Evolutionary conservation across 2,888 invertebrate genomes (phyloP), one percentile per base, ranked within the genome.

Genomic region (Hydriomena furcata): DNA sequence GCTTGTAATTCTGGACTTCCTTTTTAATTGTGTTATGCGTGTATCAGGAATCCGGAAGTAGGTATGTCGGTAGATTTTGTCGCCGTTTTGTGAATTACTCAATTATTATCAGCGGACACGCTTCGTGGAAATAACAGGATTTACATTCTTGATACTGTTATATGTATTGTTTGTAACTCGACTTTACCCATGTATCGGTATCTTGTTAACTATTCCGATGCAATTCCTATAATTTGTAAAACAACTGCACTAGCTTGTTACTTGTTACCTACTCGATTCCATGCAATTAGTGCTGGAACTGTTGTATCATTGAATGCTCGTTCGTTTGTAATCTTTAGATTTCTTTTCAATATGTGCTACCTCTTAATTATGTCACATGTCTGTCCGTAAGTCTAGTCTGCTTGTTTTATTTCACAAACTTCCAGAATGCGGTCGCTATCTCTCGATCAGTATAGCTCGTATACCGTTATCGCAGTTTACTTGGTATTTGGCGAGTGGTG

Each of bases 401-500:
- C 8, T 31, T 30, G 24, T 51, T 27, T 13, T 21, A 34, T 46
- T 46, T 36, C 41, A 37, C 37, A 23, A 35, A 31, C 38, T 23
- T 25, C 13, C 38, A 30, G 41, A 36, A 34, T 48, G 48, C 31
- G 37, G 36, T 20, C 30, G 43, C 43, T 34, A 47, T 51, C 48
- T 41, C 41, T 49, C 44, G 37, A 55, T 41, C 60, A 55, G 58
- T 59, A 61, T 66, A 48, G 52, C 43, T 40, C 20, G 45, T 46
- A 25, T 76, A 71, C 79, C 74, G 78, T 77, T 79, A 79, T 56
- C 54, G 61, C 63, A 54, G 63, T 60, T 64, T 65, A 65, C 58
- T 77, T 72, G 79, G 81, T 78, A 82, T 87, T 85, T 79, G 84
- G 82, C 76, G 68, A 71, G 46, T 43, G 65, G 63, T 69, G 64